These are phyloP conservation scores for Zaprionus camerounensis DNA, from an alignment of 1,140 invertebrate species.

Conservation along the genomic window DNA sequence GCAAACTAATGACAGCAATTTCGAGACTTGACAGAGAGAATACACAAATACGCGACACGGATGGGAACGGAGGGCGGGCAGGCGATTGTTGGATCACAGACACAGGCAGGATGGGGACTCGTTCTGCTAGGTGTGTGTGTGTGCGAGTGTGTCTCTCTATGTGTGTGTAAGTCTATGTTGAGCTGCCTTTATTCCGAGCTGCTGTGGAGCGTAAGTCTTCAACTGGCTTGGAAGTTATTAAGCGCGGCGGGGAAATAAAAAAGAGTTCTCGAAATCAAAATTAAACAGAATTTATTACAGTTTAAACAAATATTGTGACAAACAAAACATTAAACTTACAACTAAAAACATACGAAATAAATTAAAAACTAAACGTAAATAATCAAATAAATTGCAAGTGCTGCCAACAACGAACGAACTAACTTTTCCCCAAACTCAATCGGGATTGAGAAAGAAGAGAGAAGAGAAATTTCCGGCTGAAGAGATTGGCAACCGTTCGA, in stretches of 20 bases:
- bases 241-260: conserved; percentile 57
- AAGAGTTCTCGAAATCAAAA: conserved; percentile 20
- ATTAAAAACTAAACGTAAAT: conserved; percentile 27
- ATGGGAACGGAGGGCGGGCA: conserved; percentile 1
- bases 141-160: conserved; percentile 8
- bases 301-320: conserved; percentile 1
- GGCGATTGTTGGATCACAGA: not conserved
- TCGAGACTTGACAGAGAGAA: conserved; percentile 33
- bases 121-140: conserved; percentile 7
- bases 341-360: conserved; percentile 33
- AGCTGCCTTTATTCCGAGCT: conserved; percentile 40
- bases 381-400: conserved; percentile 45
- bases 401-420: conserved; percentile 25
- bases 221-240: conserved; percentile 76
- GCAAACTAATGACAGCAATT: conserved; percentile 58
- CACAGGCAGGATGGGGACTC: conserved; percentile 5
- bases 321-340: conserved; percentile 18
- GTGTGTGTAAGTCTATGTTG: conserved; percentile 16
- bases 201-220: conserved; percentile 37
- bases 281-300: conserved; percentile 20
- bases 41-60: conserved; percentile 36
- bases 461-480: conserved; percentile 6
- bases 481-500: conserved; percentile 22
- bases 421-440: conserved; percentile 15
- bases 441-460: conserved; percentile 9